Evolutionary conservation across 2,888 invertebrate genomes (phyloP).

Genomic region (Drosophila diplacantha): DNA sequence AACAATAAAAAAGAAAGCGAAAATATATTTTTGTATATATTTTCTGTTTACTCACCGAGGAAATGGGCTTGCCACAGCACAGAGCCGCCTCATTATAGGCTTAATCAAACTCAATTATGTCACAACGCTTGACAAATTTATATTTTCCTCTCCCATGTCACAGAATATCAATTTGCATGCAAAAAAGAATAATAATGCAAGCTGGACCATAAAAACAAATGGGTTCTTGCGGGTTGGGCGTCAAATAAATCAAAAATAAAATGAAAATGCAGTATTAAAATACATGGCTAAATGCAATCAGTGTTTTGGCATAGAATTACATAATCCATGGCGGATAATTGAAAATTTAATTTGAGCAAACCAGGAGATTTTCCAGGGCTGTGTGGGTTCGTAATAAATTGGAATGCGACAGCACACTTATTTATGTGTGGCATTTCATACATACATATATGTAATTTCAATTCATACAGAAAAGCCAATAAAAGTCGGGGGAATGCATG

Average conservation of each 20-base stretch:
- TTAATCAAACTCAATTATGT: conserved; percentile 38
- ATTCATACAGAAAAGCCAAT: conserved; percentile 6
- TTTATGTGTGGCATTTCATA: conserved; percentile 12
- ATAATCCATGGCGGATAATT: conserved; percentile 54
- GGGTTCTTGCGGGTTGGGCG: conserved; percentile 15
- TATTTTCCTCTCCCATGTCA: conserved; percentile 3
- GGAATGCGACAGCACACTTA: background rate
- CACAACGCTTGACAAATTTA: conserved; percentile 21
- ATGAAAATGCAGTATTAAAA: conserved; percentile 37
- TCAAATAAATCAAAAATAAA: conserved; percentile 40
- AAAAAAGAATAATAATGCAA: conserved; percentile 6
- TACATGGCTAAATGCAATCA: conserved; percentile 44
- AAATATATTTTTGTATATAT: conserved; percentile 14
- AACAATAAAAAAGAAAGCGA: background rate
- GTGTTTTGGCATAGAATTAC: conserved; percentile 49
- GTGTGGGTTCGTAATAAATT: conserved; percentile 2
- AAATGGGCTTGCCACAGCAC: background rate
- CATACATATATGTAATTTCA: conserved; percentile 1
- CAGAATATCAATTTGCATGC: conserved; percentile 52
- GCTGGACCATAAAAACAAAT: conserved; percentile 15
- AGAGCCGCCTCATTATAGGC: conserved; percentile 12
- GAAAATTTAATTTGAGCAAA: conserved; percentile 48
- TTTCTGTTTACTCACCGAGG: conserved; percentile 8
- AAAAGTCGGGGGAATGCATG: conserved; percentile 4
- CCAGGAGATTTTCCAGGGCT: conserved; percentile 7